A percentile compares a stretch with the other conserved stretches of the same genome.
These are phyloP conservation scores for Gallinago solitaria DNA, from an alignment of 2,797 vertebrate species.

Conservation along the genomic window DNA sequence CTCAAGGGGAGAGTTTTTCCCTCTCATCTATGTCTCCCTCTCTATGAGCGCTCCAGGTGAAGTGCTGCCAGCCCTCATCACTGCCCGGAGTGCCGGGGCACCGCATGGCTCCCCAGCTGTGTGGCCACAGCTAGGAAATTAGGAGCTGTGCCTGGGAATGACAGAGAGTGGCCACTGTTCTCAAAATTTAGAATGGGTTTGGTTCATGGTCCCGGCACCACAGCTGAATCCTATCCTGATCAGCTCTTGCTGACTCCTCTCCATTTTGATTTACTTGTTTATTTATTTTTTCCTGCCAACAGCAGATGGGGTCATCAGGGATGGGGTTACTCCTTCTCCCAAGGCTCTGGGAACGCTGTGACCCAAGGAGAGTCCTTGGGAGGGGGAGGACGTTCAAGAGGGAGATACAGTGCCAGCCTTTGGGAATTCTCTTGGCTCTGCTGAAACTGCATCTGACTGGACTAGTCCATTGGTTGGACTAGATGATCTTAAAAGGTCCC, in stretches of 20 bases:
- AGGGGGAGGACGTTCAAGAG: accelerated
- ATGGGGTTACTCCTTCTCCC: not conserved
- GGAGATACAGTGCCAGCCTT: not conserved
- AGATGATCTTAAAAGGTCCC: no score
- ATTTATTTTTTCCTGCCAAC: no score
- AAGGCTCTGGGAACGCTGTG: accelerated
- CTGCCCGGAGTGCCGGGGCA: accelerated
- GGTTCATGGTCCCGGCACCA: not conserved
- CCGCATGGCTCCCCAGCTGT: not conserved
- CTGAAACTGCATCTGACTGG: not conserved
- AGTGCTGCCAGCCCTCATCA: not conserved
- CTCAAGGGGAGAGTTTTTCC: not conserved
- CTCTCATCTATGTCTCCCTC: not conserved
- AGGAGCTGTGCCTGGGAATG: conserved; percentile 1
- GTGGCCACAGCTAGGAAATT: conserved; percentile 33
- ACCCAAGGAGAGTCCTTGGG: not conserved
- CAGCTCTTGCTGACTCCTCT: not conserved
- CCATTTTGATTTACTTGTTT: not conserved
- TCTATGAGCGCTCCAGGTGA: not conserved
- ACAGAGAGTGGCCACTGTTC: not conserved
- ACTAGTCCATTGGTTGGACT: no score
- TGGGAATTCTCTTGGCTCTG: not conserved
- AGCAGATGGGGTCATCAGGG: not conserved
- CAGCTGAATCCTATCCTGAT: not conserved
- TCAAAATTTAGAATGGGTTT: not conserved